Percentiles rank a stretch among this genome's conserved stretches.
phyloP scores from a whole-genome alignment of 2,797 vertebrate species.

The Xiphophorus birchmanni region DNA sequence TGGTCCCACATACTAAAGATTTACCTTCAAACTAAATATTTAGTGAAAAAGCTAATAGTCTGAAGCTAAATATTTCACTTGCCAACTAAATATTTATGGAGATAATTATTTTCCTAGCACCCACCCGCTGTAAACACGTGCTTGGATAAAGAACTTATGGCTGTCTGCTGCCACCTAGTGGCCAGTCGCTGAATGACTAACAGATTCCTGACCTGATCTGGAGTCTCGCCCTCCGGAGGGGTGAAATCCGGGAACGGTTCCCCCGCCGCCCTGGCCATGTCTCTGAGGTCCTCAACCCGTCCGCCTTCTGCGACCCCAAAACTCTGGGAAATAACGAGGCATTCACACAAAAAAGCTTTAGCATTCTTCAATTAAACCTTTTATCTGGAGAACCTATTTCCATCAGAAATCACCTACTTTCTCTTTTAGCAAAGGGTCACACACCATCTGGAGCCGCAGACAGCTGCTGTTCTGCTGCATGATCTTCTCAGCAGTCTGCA shows the following conservation, averaged over 20 bases:
- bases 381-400: neutral
- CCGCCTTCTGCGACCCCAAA: slow-evolving; percentile 89
- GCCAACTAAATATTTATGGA: no score
- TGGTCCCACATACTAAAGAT: no score
- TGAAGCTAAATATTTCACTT: no score
- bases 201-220: slow-evolving; percentile 82
- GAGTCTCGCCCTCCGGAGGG: slow-evolving; percentile 88
- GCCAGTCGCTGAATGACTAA: neutral
- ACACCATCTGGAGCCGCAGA: slow-evolving; percentile 77
- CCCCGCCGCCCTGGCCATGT: slow-evolving; percentile 87
- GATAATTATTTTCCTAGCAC: no score
- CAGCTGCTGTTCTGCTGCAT: slow-evolving; percentile 84
- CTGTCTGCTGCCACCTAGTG: slow-evolving; percentile 53
- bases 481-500: slow-evolving; percentile 87
- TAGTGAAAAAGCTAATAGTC: no score
- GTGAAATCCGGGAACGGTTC: slow-evolving; percentile 85
- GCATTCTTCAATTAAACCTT: neutral
- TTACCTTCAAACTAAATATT: no score
- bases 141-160: neutral
- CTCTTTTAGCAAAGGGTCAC: slow-evolving; percentile 87
- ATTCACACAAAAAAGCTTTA: neutral
- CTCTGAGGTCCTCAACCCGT: slow-evolving; percentile 82
- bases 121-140: neutral
- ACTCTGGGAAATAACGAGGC: slow-evolving; percentile 76
- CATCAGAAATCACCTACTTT: slow-evolving; percentile 76